These are phyloP conservation scores for Branchellion lobata DNA, from an alignment of 2,888 invertebrate genomes.

Conservation along the genomic window DNA sequence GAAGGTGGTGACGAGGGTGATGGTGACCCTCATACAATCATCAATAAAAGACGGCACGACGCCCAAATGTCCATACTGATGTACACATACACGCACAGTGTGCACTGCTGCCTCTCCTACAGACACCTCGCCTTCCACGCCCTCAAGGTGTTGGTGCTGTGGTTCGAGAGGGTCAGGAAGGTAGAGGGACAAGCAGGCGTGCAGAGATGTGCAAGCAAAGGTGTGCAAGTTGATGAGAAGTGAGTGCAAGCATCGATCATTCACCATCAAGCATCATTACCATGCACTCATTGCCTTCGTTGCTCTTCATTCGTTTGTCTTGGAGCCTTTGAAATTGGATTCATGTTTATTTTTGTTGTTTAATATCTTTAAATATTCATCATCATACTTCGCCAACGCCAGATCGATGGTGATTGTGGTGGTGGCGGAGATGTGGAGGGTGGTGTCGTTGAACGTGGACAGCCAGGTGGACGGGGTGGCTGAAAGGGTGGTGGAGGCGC, in stretches of 20 bases:
- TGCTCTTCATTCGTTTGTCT: too few relatives aligned
- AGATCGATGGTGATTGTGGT: neutral
- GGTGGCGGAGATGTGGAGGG: constrained; percentile 50
- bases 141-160: neutral
- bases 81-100: neutral
- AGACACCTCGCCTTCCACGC: neutral
- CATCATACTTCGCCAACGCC: neutral
- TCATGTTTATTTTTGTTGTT: neutral
- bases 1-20: too few relatives aligned
- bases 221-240: too few relatives aligned
- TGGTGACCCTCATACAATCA: too few relatives aligned
- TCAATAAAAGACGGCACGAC: too few relatives aligned
- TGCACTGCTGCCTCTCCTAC: neutral
- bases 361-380: neutral
- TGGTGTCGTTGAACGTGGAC: constrained; percentile 57
- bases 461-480: constrained; percentile 59
- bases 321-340: too few relatives aligned
- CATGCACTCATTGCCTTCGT: too few relatives aligned
- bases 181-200: neutral
- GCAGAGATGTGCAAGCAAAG: neutral
- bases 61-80: neutral
- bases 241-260: too few relatives aligned
- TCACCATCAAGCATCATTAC: too few relatives aligned
- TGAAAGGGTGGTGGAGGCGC: neutral
- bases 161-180: neutral